A percentile compares a stretch with the other conserved stretches of the same genome.
These are phyloP conservation scores for Takifugu bimaculatus DNA, from an alignment of 2,113 vertebrate genomes.

Conservation along the genomic window DNA sequence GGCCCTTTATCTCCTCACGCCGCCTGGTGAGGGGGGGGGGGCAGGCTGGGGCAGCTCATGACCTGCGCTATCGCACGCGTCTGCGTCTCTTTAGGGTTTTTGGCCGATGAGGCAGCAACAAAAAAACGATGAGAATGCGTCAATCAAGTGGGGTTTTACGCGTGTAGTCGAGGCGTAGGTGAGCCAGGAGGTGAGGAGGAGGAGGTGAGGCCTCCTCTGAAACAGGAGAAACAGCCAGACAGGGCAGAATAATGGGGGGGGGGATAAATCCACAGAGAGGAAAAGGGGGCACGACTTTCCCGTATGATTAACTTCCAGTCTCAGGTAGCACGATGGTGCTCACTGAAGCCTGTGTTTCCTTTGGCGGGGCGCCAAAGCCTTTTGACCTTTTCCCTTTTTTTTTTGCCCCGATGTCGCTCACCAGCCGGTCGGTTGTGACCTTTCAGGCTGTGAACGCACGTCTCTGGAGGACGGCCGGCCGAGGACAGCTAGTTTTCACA, in stretches of 20 bases:
- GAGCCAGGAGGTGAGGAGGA: not conserved
- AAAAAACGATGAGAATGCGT: constrained; percentile 15
- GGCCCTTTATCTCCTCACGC: constrained; percentile 49
- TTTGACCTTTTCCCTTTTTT: constrained; percentile 50
- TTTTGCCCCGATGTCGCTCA: constrained; percentile 22
- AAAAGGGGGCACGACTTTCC: constrained; percentile 13
- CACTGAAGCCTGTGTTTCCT: constrained; percentile 34
- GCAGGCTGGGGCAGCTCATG: constrained; percentile 4
- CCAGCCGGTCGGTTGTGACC: constrained; percentile 31
- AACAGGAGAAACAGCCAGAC: constrained; percentile 21
- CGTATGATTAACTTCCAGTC: constrained; percentile 31
- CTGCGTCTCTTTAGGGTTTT: constrained; percentile 5
- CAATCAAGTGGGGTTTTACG: constrained; percentile 17
- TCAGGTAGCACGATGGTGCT: constrained; percentile 27
- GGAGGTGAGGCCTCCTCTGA: constrained; percentile 10
- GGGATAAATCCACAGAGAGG: constrained; percentile 8
- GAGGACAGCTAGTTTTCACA: constrained; percentile 19
- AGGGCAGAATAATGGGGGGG: constrained; percentile 12
- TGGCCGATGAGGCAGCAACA: not conserved
- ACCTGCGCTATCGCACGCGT: constrained; percentile 12
- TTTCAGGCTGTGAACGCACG: constrained; percentile 30
- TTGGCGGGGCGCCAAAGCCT: constrained; percentile 43
- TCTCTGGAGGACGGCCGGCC: constrained; percentile 43
- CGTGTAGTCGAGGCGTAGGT: not conserved
- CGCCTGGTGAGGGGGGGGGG: constrained; percentile 20